A percentile compares a stretch with the other conserved stretches of the same genome.
phyloP scores from a whole-genome alignment of 2,888 invertebrate genomes.

The Platycheirus albimanus region DNA sequence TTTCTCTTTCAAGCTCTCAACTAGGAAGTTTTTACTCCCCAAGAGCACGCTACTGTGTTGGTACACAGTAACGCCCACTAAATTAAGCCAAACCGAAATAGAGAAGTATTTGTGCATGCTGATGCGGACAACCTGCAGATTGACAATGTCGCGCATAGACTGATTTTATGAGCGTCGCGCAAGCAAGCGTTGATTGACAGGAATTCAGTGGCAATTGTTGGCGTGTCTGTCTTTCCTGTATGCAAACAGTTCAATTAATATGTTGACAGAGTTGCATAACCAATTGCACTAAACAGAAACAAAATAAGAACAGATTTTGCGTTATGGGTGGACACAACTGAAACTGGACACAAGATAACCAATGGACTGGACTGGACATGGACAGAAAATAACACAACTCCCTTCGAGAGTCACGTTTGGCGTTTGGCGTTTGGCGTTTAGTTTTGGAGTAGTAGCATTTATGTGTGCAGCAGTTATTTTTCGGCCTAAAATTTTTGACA shows the following conservation, averaged over 20 bases:
- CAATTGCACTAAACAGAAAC: neutral
- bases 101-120: slow-evolving; percentile 6
- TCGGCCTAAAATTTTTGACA: slow-evolving; percentile 53
- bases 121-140: slow-evolving; percentile 61
- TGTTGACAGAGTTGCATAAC: slow-evolving; percentile 63
- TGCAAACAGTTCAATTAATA: slow-evolving; percentile 61
- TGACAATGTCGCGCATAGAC: slow-evolving; percentile 64
- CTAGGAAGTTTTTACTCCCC: slow-evolving; percentile 36
- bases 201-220: slow-evolving; percentile 69
- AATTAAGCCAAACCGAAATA: slow-evolving; percentile 41
- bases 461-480: neutral
- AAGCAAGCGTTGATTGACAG: slow-evolving; percentile 60
- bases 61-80: slow-evolving; percentile 61
- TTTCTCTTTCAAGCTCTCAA: slow-evolving; percentile 11
- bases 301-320: slow-evolving; percentile 45
- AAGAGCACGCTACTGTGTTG: neutral
- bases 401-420: too few relatives aligned
- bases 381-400: slow-evolving; percentile 57
- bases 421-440: too few relatives aligned
- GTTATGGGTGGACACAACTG: slow-evolving; percentile 32
- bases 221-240: slow-evolving; percentile 27
- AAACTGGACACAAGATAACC: slow-evolving; percentile 31
- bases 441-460: too few relatives aligned
- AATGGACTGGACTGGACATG: too few relatives aligned
- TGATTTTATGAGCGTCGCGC: slow-evolving; percentile 27